Base-by-base conservation (phyloP, 2,888 invertebrate genomes). In the Oxycera nigricornis region DNA sequence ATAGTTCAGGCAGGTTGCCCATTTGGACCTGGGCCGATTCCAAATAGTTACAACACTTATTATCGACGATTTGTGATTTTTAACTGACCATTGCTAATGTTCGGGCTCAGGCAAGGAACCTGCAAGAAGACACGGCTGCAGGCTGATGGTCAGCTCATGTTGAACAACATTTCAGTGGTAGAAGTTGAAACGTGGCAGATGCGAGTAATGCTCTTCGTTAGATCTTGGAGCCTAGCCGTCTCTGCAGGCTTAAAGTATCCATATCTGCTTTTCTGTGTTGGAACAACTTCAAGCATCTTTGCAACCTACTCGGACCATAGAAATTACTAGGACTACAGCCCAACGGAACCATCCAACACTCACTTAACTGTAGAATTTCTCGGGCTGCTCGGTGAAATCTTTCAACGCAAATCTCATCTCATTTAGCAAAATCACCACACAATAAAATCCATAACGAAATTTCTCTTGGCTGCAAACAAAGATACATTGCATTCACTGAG, bases 31-130 rank as follows among this genome's bases (percentile, higher is more conserved):
- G 24, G 22, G 11, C 50, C 28, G 30, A 31, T 57, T 30, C 62
- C 62, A 70, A 52, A 65, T 73, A 72, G 62, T 75, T 73, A 73
- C 75, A 73, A 39, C 59, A 75, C 73, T 73, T 26, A 68, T 73
- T 75, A 75, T 75, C 73, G 65, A 75, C 73, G 68, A 74, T 74
- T 74, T 76, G 76, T 46, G 76, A 76, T 76, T 76, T 76, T 76
- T 76, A 74, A 74, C 74, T 72, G 46, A 55, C 39, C 74, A 35
- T 73, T 31, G 74, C 72, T 76, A 76, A 76, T 73, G 73, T 73
- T 68, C 50, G n/a, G 67, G 65, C 30, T 50, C 35, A 30, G 30
- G 68, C 28, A n/a, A 30, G 14, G 46, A 11, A 46, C 17, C 46
- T 46, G 46, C 46, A 46, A 46, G 46, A 46, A 46, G 46, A 17